phyloP scores from a whole-genome alignment of 2,797 vertebrate genomes.

The Pygocentrus nattereri region DNA sequence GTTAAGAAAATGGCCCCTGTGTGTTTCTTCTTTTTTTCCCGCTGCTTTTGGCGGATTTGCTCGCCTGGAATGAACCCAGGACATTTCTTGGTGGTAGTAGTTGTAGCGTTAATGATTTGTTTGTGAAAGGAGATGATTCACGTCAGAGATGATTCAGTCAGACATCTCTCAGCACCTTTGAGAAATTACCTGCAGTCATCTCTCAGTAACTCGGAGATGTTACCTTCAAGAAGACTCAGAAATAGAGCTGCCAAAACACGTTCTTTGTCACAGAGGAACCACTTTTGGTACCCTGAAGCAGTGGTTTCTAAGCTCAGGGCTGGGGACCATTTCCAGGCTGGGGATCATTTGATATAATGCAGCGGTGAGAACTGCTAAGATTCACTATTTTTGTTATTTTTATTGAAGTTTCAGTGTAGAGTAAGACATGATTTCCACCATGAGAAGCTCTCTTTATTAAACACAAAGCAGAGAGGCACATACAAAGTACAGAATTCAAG shows the following conservation, averaged over 20 bases:
- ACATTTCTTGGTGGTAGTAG: slow-evolving; percentile 30
- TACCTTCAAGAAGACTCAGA: not conserved
- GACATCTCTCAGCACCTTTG: not conserved
- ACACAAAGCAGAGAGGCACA: too few relatives aligned
- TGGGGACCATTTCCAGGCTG: too few relatives aligned
- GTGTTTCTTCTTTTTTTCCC: slow-evolving; percentile 42
- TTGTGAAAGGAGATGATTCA: slow-evolving; percentile 46
- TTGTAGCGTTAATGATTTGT: slow-evolving; percentile 49
- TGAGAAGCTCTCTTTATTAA: too few relatives aligned
- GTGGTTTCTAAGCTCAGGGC: not conserved
- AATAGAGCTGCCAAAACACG: not conserved
- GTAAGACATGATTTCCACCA: too few relatives aligned
- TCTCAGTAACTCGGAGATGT: not conserved
- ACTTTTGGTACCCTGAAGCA: not conserved
- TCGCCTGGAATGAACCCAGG: slow-evolving; percentile 46
- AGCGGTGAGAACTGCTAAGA: too few relatives aligned
- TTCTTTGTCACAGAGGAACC: not conserved
- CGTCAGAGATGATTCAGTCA: not conserved
- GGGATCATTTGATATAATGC: too few relatives aligned
- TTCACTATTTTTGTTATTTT: too few relatives aligned
- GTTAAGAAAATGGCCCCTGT: slow-evolving; percentile 61
- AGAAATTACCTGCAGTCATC: slow-evolving; percentile 1
- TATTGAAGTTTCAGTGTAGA: too few relatives aligned
- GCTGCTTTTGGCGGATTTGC: slow-evolving; percentile 50
- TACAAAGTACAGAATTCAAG: too few relatives aligned